Evolutionary conservation across 2,888 invertebrate species (phyloP).

Genomic region (Lasioglossum pauxillum): DNA sequence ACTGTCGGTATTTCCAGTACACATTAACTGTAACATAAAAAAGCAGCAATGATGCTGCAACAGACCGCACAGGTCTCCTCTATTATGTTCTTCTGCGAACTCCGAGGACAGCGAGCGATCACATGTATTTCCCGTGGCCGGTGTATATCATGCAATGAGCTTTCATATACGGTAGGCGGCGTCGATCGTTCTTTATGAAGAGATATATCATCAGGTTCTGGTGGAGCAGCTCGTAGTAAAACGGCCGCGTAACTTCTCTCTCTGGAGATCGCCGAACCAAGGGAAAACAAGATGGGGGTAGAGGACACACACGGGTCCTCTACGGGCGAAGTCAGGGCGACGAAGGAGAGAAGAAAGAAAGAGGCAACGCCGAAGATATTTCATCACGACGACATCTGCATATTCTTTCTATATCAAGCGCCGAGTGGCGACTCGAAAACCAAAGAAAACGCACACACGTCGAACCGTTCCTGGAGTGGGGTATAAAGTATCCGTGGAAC

Average conservation of each 20-base stretch:
- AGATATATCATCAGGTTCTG: constrained; percentile 40
- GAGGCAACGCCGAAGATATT: constrained; percentile 68
- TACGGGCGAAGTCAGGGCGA: background rate
- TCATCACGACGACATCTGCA: constrained; percentile 76
- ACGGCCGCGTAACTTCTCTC: constrained; percentile 36
- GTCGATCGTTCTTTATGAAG: constrained; percentile 42
- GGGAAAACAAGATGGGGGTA: constrained; percentile 35
- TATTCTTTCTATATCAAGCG: constrained; percentile 73
- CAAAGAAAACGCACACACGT: constrained; percentile 70
- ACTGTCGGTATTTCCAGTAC: background rate
- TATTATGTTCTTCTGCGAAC: background rate
- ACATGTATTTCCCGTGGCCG: background rate
- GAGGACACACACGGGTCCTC: background rate
- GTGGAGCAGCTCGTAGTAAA: constrained; percentile 13
- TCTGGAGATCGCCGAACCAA: constrained; percentile 19
- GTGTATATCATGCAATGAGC: background rate
- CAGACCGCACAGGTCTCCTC: background rate
- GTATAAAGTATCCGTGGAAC: constrained; percentile 79
- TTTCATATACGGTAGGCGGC: background rate
- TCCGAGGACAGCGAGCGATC: background rate
- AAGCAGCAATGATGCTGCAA: background rate
- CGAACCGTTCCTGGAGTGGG: constrained; percentile 66
- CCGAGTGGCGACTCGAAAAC: constrained; percentile 62
- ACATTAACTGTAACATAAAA: background rate
- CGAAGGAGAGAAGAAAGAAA: background rate